Base-by-base conservation (phyloP, 2,113 vertebrate species). In the Notothenia rossii region DNA sequence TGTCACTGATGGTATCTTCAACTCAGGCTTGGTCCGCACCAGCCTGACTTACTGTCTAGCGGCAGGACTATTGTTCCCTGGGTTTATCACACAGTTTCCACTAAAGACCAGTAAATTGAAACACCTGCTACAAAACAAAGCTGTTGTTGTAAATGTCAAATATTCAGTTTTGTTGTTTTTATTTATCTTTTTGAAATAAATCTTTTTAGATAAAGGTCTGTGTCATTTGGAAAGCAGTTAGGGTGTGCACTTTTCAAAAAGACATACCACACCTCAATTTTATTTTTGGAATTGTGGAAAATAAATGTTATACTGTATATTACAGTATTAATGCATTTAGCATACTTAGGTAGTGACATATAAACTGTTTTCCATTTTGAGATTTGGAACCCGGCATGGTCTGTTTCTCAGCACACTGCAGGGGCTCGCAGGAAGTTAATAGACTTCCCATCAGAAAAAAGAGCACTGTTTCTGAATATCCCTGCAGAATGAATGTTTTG, bases 141-240 rank as follows among this genome's bases (percentile, higher is more conserved):
- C 56, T 78, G 86, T 73, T 40, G 84, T 56, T 86, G 55, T 87
- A 82, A 86, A 90, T 91, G 88, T 85, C 53, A 75, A 51, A 75
- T 73, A 68, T 72, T 71, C 70, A 77, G 59, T 14, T 69, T 83
- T 40, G 18, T 58, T 74, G 9, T 77, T 62, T 88, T 81, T 80
- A 90, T 93, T 91, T 94, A 94, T 93, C 83, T 90, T 90, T 40
- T 89, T 91, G 81, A 92, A 93, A 94, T 93, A 93, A 93, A 40
- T 40, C 46, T 67, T 68, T 69, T 91, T 90, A 86, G 87, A 88
- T 85, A 75, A 87, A 83, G 79, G 81, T 86, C 77, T 87, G 64
- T 81, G 68, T 89, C 71, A 78, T 87, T 90, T 91, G 73, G 74
- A 87, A 86, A 81, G 65, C 66, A 72, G 77, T 51, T 68, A 46